Evolutionary conservation across 2,888 invertebrate species (phyloP).

Genomic region (Nomada flava): DNA sequence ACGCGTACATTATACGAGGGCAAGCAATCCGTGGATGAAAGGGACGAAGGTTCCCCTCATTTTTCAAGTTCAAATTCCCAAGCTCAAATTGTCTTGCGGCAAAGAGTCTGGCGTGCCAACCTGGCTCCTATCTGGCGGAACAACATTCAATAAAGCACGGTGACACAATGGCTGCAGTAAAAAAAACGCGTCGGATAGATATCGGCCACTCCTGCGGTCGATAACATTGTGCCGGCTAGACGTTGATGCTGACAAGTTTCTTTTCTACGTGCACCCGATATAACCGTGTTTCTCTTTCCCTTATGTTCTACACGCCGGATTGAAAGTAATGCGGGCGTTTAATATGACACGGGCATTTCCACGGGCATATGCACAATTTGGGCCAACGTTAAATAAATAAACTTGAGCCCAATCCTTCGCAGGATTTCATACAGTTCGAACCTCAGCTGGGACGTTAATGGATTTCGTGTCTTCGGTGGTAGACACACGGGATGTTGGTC

Average conservation of each 20-base stretch:
- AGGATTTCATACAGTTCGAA: neutral
- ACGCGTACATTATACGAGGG: neutral
- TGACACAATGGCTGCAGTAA: conserved; percentile 38
- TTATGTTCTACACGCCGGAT: neutral
- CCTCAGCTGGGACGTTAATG: conserved; percentile 43
- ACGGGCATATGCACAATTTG: conserved; percentile 12
- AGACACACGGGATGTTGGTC: neutral
- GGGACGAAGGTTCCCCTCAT: neutral
- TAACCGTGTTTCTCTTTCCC: conserved; percentile 14
- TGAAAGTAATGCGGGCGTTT: conserved; percentile 58
- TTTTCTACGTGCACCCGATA: conserved; percentile 28
- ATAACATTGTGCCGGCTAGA: conserved; percentile 58
- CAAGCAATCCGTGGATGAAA: neutral
- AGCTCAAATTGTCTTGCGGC: neutral
- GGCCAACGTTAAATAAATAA: conserved; percentile 53
- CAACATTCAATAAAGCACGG: conserved; percentile 46
- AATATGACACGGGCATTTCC: conserved; percentile 51
- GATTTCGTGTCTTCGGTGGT: conserved; percentile 19
- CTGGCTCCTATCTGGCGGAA: conserved; percentile 21
- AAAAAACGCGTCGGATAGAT: conserved; percentile 22
- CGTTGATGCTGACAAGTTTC: conserved; percentile 62
- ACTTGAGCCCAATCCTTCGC: neutral
- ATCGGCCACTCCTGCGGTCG: conserved; percentile 58
- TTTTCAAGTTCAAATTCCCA: conserved; percentile 29
- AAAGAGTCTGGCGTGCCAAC: neutral